phyloP scores from a whole-genome alignment of 2,888 invertebrate species.

The Eupithecia subumbrata region DNA sequence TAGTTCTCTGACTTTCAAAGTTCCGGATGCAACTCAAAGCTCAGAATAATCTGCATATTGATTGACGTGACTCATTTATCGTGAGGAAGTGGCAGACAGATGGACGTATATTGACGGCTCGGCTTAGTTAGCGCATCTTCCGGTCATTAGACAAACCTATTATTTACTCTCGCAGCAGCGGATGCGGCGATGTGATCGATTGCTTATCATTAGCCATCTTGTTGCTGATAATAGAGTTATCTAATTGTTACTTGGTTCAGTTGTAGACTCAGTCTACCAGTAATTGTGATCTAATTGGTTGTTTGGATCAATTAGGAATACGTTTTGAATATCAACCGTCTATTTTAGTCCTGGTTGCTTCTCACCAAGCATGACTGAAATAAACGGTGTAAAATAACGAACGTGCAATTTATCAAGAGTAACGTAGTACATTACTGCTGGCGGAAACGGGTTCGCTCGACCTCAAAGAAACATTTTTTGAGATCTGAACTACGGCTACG shows the following conservation, averaged over 20 bases:
- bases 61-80: constrained; percentile 45
- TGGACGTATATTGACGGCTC: constrained; percentile 33
- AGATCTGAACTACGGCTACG: constrained; percentile 14
- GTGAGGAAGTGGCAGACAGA: constrained; percentile 38
- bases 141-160: constrained; percentile 45
- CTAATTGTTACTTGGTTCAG: constrained; percentile 24
- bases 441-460: constrained; percentile 12
- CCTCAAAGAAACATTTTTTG: constrained; percentile 12
- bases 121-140: constrained; percentile 34
- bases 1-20: constrained; percentile 3
- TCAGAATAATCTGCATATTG: constrained; percentile 39
- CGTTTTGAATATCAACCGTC: neutral
- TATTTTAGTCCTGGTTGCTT: neutral
- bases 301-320: neutral
- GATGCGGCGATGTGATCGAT: constrained; percentile 41
- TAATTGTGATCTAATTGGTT: constrained; percentile 17
- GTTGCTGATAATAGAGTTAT: constrained; percentile 31
- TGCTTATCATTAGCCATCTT: constrained; percentile 35
- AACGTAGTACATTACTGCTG: neutral
- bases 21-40: constrained; percentile 30
- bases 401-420: constrained; percentile 8
- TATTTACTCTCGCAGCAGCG: constrained; percentile 42
- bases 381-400: neutral
- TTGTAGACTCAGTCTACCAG: constrained; percentile 12
- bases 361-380: too few species aligned